phyloP scores from a whole-genome alignment of 2,797 vertebrate species.

The Chelidonichthys spinosus region DNA sequence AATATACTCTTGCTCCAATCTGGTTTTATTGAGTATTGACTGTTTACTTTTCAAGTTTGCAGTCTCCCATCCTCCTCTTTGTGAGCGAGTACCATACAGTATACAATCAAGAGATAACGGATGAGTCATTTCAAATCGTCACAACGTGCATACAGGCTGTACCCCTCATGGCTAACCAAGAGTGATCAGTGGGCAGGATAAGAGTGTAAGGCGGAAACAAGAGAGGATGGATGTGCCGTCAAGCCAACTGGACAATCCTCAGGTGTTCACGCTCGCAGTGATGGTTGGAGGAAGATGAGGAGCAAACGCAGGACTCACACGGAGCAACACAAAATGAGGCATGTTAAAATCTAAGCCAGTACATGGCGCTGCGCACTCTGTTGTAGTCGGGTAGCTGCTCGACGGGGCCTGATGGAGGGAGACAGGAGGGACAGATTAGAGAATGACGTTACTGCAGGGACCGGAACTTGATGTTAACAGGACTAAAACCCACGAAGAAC shows the following conservation, averaged over 20 bases:
- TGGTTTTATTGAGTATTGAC: constrained; percentile 30
- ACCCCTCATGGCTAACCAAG: constrained; percentile 19
- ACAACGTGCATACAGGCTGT: constrained; percentile 23
- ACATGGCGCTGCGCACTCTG: constrained; percentile 95
- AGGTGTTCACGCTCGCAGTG: constrained; percentile 18
- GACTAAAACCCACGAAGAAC: constrained; percentile 64
- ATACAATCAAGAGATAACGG: constrained; percentile 41
- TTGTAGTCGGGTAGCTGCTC: constrained; percentile 98
- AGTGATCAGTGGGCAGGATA: constrained; percentile 21
- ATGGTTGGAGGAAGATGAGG: constrained; percentile 21
- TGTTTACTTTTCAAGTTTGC: constrained; percentile 23
- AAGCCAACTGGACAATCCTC: constrained; percentile 20
- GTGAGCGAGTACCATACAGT: constrained; percentile 17
- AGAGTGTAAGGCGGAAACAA: constrained; percentile 11
- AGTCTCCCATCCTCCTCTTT: constrained; percentile 19
- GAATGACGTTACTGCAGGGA: not conserved
- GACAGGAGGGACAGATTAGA: constrained; percentile 41
- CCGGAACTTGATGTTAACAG: not conserved
- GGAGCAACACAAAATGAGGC: constrained; percentile 30
- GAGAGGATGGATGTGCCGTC: constrained; percentile 25
- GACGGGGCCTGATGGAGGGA: constrained; percentile 87
- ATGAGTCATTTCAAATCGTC: constrained; percentile 28
- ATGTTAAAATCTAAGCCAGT: constrained; percentile 94
- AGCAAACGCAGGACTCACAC: constrained; percentile 35
- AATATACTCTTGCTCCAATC: constrained; percentile 79